Evolutionary conservation across 1,140 invertebrate genomes (phyloP), one percentile per base, ranked within the genome.

Genomic region (Brachionus koreanus): DNA sequence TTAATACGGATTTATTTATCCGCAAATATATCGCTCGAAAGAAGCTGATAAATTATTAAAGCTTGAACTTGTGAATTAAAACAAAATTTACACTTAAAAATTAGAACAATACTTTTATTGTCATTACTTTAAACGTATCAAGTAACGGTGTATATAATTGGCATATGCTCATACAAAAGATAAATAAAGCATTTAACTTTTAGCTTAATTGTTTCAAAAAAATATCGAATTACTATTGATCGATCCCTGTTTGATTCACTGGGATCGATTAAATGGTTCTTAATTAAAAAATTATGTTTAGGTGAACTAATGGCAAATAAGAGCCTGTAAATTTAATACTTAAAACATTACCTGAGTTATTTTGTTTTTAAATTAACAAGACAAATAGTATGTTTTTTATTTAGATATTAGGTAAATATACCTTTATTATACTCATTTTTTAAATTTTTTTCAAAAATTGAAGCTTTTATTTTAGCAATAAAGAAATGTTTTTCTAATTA

Each of bases 141-240:
- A 19, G 19, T 57, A 19, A 19, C 49, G 19, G 49, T 57, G 49
- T 57, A n/a, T 37, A 65, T 25, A 23, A 25, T 33, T 37, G 63
- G 63, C 63, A 65, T 65, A 65, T 65, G 63, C 63, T 57, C 49
- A 10, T 52, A 52, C 9, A n/a, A 16, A 57, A 57, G 49, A 16
- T 57, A 57, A 57, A 57, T 57, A 57, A 57, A 57, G 49, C 49
- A 57, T 7, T 19, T 57, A 57, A 57, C 43, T 49, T 49, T 49
- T 49, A 13, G 16, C n/a, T 57, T 57, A 57, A 57, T 57, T 57
- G 49, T 57, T 57, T 57, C 49, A 23, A 57, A 33, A 65, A 12
- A 65, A 65, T 65, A 65, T 65, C 33, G 33, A 65, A 65, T 65
- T 65, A 33, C 63, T 33, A 65, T 65, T 65, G 25, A 65, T 65